Conservation (phyloP, 2,797 vertebrate genomes). For the Propithecus deckenii region DNA sequence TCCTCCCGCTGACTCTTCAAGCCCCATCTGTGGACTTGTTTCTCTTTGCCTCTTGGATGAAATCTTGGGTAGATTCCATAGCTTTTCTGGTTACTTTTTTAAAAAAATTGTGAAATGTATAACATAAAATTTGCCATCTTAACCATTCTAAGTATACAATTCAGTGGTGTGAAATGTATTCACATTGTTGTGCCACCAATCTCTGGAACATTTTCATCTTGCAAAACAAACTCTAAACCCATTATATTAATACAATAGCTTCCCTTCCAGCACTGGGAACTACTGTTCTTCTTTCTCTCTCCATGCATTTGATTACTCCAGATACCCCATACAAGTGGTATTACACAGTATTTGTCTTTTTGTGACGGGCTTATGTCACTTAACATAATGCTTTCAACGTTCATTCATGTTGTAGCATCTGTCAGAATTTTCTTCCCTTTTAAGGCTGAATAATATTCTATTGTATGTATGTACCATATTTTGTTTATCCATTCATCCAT, state of each 20-base stretch:
- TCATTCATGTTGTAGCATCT: not conserved
- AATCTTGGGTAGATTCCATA: not conserved
- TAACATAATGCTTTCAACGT: not conserved
- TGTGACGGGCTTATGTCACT: not conserved
- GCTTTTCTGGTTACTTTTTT: not conserved
- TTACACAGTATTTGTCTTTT: not conserved
- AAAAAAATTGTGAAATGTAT: not conserved
- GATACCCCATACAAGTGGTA: not conserved
- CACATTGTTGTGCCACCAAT: not conserved
- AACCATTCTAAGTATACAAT: not conserved
- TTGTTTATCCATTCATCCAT: not conserved
- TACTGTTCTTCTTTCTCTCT: not conserved
- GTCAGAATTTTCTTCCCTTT: not conserved
- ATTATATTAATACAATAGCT: not conserved
- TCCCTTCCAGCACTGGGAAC: not conserved
- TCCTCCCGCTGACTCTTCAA: not conserved
- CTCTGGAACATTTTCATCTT: not conserved
- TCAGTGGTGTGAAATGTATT: not conserved
- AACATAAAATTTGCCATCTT: not conserved
- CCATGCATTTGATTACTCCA: not conserved
- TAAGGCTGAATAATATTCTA: not conserved
- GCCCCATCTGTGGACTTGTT: not conserved
- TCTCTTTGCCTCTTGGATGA: not conserved
- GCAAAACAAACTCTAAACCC: not conserved
- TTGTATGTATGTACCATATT: not conserved